These are phyloP conservation scores for Hemicrepidius hirtus DNA, from an alignment of 2,888 invertebrate species.

Conservation along the genomic window DNA sequence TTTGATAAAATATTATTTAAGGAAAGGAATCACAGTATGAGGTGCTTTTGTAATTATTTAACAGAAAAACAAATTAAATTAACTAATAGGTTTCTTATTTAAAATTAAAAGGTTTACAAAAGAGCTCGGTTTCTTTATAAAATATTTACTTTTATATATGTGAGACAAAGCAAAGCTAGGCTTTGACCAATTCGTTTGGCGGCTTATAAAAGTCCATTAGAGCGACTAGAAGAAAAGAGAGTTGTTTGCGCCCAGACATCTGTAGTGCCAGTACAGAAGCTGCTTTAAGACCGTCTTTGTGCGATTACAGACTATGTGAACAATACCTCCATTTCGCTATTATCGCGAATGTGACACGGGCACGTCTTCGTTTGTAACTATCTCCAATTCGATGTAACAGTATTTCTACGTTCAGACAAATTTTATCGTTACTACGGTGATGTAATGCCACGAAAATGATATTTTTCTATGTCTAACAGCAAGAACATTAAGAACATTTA, in stretches of 20 bases:
- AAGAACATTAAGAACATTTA: too few species aligned
- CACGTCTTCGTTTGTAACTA: conserved; percentile 45
- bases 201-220: conserved; percentile 57
- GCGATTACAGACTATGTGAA: conserved; percentile 55
- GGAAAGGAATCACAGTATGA: too few species aligned
- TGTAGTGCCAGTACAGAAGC: conserved; percentile 44
- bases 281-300: conserved; percentile 52
- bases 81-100: conserved; percentile 31
- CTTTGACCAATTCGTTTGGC: conserved; percentile 56
- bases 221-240: conserved; percentile 55
- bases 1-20: too few species aligned
- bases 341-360: conserved; percentile 42
- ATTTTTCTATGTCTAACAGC: too few species aligned
- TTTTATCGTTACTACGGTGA: conserved; percentile 20
- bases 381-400: conserved; percentile 27
- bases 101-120: conserved; percentile 38
- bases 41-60: conserved; percentile 12
- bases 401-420: conserved; percentile 13
- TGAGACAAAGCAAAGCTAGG: conserved; percentile 48
- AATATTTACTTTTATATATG: conserved; percentile 48
- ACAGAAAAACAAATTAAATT: conserved; percentile 34
- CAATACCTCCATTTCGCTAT: conserved; percentile 55
- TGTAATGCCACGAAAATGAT: not conserved
- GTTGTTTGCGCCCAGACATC: conserved; percentile 47
- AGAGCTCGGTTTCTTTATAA: conserved; percentile 35